Base-by-base conservation (phyloP, 2,888 invertebrate species). In the Erebia ligea region DNA sequence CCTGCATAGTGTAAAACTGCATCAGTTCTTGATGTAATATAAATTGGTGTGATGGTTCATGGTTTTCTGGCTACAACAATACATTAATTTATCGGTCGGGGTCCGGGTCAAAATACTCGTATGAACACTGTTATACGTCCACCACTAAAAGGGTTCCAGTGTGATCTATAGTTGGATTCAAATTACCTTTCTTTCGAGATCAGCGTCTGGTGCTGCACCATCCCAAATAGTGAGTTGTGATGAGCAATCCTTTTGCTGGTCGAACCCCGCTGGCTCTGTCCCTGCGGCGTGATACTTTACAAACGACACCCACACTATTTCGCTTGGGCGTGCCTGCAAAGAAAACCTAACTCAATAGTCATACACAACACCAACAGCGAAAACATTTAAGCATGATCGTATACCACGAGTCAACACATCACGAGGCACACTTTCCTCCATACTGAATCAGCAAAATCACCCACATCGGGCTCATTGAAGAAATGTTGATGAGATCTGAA, bases 241-340 rank as follows among this genome's bases (percentile, higher is more conserved):
- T 69, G 96, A 96, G 82, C 96, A 97, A 78, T 96, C 96, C 74
- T 94, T 93, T 59, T 95, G 94, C 69, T 95, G 94, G 80, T 96
- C 96, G 80, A 95, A 95, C 15, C 95, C 95, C 1, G 95, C 94
- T 1, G 95, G 94, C 75, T 95, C 96, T 0, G 95, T 93, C 61
- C 95, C 95, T 54, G 95, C 95, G 1, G 96, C 96, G 88, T 97
- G 96, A 84, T 97, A 97, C 87, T 97, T 97, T 80, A 97, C 95
- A 84, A 97, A 97, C 40, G 97, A 96, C 76, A 97, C 94, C 97
- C 97, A 97, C 40, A 97, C 96, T 72, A 96, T 95, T 88, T 97
- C 97, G 81, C 95, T 95, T 8, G 95, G 92, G 67, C 96, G 95
- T 42, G 96, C 97, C 89, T 96, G 93, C 74, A 57, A 68, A 67